Base-by-base conservation (phyloP, 2,888 invertebrate species). In the Oxyscelio sp. region DNA sequence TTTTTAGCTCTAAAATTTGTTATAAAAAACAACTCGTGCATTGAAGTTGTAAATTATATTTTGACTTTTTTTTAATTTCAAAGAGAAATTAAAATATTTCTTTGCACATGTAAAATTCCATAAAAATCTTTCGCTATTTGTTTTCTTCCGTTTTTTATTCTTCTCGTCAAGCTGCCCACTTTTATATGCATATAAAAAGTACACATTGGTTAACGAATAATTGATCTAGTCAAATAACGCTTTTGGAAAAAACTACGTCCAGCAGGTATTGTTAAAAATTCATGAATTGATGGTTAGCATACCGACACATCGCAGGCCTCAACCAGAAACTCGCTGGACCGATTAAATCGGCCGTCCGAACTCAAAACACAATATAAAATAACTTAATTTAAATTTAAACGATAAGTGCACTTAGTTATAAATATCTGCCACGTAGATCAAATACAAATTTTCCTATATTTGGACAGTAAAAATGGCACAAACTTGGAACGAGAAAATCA, bases 151-250 rank as follows among this genome's bases (percentile, higher is more conserved):
- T n/a, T n/a, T n/a, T 65, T 52, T 58, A 38, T 15, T 22, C 22
- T 38, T 43, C 40, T 68, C 27, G 19, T 15, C 27, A 40, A 50
- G 50, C 21, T 22, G 48, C 17, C 50, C 73, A 27, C 19, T 52
- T 61, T 50, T 52, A 27, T 8, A 52, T 50, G 27, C n/a, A 50
- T 22, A 66, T 40, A 68, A 77, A 66, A 15, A 40, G 19, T 58
- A 21, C 31, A 74, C 63, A 61, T 43, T 63, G 63, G 54, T 74
- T 54, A 61, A 52, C 63, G 45, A 63, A 63, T 63, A 74, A 54
- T 63, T 74, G 63, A 74, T 74, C 27, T 27, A 50, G 11, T 22
- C 21, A 38, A n/a, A 45, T 56, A 52, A 73, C 63, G 63, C 63
- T 27, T 61, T 56, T 31, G 54, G 61, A 45, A 45, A 63, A 63